A percentile compares a stretch with the other conserved stretches of the same genome.
phyloP scores from a whole-genome alignment of 2,113 vertebrate species.

The Dryoscopus gambensis region DNA sequence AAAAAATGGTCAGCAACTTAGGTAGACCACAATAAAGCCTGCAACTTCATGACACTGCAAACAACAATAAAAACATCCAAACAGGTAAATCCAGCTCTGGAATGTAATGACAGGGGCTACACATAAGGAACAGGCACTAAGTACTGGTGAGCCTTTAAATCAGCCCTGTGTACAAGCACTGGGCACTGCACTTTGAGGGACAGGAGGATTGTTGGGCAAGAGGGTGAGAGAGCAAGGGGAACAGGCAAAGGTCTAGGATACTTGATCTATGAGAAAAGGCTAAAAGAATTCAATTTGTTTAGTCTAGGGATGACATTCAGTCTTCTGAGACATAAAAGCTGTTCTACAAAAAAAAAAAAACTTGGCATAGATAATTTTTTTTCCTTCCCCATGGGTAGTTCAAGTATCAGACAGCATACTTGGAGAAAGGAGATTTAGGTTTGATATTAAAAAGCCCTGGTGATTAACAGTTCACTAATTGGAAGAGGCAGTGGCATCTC shows the following conservation, averaged over 20 bases:
- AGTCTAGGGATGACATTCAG: constrained; percentile 49
- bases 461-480: not conserved
- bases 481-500: not conserved
- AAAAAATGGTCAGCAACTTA: not conserved
- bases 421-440: not conserved
- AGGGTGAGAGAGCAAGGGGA: not conserved
- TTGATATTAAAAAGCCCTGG: not conserved
- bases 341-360: not conserved
- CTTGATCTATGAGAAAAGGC: constrained; percentile 37
- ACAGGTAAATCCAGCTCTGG: not conserved
- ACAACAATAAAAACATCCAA: not conserved
- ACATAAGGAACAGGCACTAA: not conserved
- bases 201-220: not conserved
- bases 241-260: constrained; percentile 18
- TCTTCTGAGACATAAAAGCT: constrained; percentile 26
- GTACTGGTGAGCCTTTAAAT: not conserved
- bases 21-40: not conserved
- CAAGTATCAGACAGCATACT: not conserved
- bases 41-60: not conserved
- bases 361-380: not conserved
- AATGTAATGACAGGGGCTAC: not conserved
- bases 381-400: not conserved
- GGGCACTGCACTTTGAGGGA: not conserved
- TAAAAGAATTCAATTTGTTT: constrained; percentile 57
- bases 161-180: not conserved